Conservation (phyloP, 1,140 invertebrate species). For the Phymastichus coffea region DNA sequence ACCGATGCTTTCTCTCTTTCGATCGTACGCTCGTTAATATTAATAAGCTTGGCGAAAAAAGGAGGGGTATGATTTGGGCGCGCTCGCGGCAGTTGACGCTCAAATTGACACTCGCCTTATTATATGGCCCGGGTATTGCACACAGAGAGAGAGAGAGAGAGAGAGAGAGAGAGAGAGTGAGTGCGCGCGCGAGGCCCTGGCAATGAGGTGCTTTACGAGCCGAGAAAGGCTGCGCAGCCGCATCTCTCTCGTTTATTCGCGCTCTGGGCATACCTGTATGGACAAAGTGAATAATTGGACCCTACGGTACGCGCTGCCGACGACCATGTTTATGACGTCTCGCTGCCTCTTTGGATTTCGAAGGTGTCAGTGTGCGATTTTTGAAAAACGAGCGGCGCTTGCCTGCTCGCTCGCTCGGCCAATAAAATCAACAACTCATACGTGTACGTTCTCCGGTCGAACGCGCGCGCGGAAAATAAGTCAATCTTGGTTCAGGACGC, state of each 20-base stretch:
- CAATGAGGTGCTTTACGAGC: slow-evolving; percentile 17
- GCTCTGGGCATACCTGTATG: not conserved
- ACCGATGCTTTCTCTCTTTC: not conserved
- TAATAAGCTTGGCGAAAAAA: slow-evolving; percentile 52
- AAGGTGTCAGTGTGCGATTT: too few species aligned
- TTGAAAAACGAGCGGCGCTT: too few species aligned
- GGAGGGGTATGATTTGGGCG: slow-evolving; percentile 35
- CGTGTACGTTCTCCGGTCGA: too few species aligned
- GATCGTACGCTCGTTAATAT: slow-evolving; percentile 53
- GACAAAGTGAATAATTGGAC: slow-evolving; percentile 14
- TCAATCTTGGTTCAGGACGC: too few species aligned
- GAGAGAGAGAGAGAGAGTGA: not conserved
- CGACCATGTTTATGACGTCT: too few species aligned
- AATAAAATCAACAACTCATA: too few species aligned
- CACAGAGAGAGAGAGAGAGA: not conserved
- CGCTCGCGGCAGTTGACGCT: slow-evolving; percentile 1
- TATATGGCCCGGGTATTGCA: too few species aligned
- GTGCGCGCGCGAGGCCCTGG: not conserved
- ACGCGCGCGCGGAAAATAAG: too few species aligned
- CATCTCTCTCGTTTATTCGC: not conserved
- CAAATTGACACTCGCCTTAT: slow-evolving; percentile 22
- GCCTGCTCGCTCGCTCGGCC: too few species aligned
- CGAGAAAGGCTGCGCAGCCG: not conserved
- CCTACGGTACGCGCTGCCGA: not conserved
- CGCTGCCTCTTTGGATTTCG: too few species aligned